A percentile compares a stretch with the other conserved stretches of the same genome.
These are phyloP conservation scores for Chiloscyllium punctatum DNA, from an alignment of 2,797 vertebrate genomes.

Conservation along the genomic window DNA sequence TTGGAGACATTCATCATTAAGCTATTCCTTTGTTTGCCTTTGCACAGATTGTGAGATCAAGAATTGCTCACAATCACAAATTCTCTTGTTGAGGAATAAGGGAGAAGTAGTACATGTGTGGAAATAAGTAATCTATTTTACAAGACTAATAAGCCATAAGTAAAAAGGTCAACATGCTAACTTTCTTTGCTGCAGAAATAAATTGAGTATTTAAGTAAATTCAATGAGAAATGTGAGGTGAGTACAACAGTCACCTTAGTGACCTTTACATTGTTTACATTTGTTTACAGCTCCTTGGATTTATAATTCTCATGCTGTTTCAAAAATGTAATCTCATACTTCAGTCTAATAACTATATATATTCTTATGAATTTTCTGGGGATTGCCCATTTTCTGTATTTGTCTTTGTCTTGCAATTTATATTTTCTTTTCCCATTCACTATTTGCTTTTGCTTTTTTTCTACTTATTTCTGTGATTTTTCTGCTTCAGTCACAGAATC, in stretches of 20 bases:
- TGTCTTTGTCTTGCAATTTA: neutral
- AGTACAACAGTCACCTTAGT: neutral
- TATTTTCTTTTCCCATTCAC: neutral
- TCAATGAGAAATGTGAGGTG: neutral
- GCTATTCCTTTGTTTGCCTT: neutral
- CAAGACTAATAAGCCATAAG: neutral
- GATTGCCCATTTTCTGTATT: neutral
- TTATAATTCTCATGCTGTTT: neutral
- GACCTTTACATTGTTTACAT: neutral
- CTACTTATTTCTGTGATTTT: neutral
- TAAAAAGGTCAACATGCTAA: neutral
- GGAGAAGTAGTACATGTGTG: neutral
- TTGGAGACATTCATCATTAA: neutral
- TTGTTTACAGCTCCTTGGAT: neutral
- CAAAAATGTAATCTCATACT: neutral
- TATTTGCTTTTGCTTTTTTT: neutral
- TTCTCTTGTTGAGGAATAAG: neutral
- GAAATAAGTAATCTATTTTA: neutral
- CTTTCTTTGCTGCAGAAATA: neutral
- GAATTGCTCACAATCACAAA: neutral
- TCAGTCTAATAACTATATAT: neutral
- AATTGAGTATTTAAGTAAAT: neutral
- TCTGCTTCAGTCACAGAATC: neutral
- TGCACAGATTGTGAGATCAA: neutral
- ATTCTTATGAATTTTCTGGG: neutral